A percentile compares a stretch with the other conserved stretches of the same genome.
These are phyloP conservation scores for Neopipo cinnamomea DNA, from an alignment of 2,113 vertebrate species.

Conservation along the genomic window DNA sequence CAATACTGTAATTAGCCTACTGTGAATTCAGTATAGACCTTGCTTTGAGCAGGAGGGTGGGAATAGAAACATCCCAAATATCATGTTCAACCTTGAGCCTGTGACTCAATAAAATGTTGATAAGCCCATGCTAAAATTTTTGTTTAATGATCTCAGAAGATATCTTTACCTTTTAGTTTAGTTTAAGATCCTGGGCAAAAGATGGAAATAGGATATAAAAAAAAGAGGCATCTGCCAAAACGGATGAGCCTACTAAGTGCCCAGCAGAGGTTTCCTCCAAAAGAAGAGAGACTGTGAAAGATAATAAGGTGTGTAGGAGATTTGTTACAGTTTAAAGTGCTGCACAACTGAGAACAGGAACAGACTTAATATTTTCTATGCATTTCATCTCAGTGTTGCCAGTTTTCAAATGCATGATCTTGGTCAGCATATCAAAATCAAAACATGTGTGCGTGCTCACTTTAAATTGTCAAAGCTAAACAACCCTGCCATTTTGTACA, in stretches of 20 bases:
- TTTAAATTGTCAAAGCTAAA: not conserved
- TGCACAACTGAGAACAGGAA: not conserved
- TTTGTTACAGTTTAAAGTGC: not conserved
- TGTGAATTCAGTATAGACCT: not conserved
- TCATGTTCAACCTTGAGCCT: not conserved
- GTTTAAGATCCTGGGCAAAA: not conserved
- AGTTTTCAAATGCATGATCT: not conserved
- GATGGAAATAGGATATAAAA: not conserved
- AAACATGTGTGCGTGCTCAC: accelerated
- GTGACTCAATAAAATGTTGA: not conserved
- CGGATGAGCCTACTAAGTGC: not conserved
- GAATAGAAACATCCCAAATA: not conserved
- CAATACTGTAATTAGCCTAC: not conserved
- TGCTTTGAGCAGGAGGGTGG: not conserved
- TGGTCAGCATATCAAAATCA: not conserved
- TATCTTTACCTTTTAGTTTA: not conserved
- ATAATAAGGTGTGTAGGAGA: not conserved
- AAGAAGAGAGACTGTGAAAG: not conserved
- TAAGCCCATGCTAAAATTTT: not conserved
- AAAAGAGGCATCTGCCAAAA: not conserved
- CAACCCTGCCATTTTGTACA: not conserved
- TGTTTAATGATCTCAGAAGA: not conserved
- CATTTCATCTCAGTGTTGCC: not conserved
- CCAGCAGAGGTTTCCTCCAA: not conserved
- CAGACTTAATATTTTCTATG: not conserved